Base-by-base conservation (phyloP, 2,888 invertebrate genomes). In the Syrista parreyssii region DNA sequence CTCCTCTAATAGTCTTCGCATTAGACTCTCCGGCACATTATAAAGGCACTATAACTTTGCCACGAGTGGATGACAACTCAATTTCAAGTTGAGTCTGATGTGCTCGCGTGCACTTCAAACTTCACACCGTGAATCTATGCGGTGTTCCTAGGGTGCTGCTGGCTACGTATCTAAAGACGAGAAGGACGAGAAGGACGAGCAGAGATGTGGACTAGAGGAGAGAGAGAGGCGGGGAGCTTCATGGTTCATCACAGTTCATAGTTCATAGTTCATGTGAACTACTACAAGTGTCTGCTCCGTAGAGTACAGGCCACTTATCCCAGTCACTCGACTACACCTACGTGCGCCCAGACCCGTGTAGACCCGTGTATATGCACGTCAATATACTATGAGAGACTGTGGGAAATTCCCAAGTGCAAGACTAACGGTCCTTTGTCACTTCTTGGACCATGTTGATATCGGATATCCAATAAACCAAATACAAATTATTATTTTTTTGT, bases 41-140 rank as follows among this genome's bases (percentile, higher is more conserved):
- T 88, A 87, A 87, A 89, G 87, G 86, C 86, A 87, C 87, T 87
- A 85, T 87, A 89, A 90, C 88, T 89, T 86, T 79, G 79, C 15
- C 40, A 40, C 85, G 87, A 90, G 87, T 88, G 86, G 90, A 91
- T 91, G 90, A 90, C 90, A 91, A 91, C 91, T 91, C 90, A 91
- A 90, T 91, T 91, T 90, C 86, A 90, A 90, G 88, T 90, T 89
- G 86, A 86, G 85, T 85, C 86, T 87, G 88, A 89, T 88, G 88
- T 88, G 86, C 85, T 90, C 87, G 90, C 91, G 89, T 89, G 90
- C 88, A 84, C 88, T 88, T 88, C 87, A 87, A 87, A 86, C 85
- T 89, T 85, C 80, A 82, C 82, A 81, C 79, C 79, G 34, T 73
- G 32, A n/a, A 32, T 32, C 12, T 75, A 31, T 12, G 31, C 35